Conservation (phyloP, 2,113 vertebrate genomes). For the Muntiacus muntjak region DNA sequence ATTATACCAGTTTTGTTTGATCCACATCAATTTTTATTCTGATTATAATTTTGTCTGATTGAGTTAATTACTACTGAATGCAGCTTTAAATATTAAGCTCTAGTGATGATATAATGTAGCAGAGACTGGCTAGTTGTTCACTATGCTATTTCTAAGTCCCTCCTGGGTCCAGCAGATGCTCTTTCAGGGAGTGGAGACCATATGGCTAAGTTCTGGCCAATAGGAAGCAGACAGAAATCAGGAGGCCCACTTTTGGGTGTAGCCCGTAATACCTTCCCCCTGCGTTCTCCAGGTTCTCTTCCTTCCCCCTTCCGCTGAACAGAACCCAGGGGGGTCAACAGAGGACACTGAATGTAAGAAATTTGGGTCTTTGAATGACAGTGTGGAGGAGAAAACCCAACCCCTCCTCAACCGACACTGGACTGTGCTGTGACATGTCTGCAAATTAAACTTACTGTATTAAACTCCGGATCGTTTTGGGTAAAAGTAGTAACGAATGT, state of each 20-base stretch:
- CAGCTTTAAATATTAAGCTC: not conserved
- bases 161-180: not conserved
- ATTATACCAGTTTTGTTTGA: not conserved
- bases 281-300: not conserved
- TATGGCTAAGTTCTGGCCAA: not conserved
- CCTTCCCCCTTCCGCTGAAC: not conserved
- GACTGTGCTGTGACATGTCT: not conserved
- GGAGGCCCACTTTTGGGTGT: not conserved
- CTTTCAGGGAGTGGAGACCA: not conserved
- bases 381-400: not conserved
- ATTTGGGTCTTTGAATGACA: not conserved
- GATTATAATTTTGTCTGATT: not conserved
- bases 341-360: not conserved
- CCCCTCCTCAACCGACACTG: not conserved
- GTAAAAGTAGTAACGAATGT: not conserved
- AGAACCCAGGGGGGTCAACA: not conserved
- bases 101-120: not conserved
- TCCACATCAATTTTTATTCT: not conserved
- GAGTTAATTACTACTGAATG: not conserved
- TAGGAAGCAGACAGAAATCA: not conserved
- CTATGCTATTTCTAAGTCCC: not conserved
- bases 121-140: not conserved
- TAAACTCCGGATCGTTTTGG: not conserved
- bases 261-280: not conserved
- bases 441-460: not conserved